Conservation (phyloP, 2,888 invertebrate species). For the Synanthedon vespiformis region DNA sequence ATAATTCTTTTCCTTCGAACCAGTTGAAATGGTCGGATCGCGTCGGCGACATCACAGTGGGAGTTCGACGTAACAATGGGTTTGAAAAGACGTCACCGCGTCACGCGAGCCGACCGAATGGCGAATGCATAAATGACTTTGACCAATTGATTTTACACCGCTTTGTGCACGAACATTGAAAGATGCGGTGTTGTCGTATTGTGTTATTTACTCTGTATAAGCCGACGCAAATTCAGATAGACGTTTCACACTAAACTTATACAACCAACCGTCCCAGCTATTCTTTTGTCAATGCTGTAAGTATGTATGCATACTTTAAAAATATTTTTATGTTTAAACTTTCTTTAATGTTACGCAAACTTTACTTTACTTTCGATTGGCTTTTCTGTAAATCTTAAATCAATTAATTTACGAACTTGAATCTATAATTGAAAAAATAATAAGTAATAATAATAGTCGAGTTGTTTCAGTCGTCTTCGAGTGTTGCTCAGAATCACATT, state of each 20-base stretch:
- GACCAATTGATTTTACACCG: slow-evolving; percentile 62
- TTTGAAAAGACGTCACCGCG: slow-evolving; percentile 40
- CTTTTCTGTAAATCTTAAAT: too few relatives aligned
- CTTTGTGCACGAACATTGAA: slow-evolving; percentile 30
- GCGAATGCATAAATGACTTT: slow-evolving; percentile 52
- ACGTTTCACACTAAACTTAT: neutral
- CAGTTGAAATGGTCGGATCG: slow-evolving; percentile 29
- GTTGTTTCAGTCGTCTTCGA: too few relatives aligned
- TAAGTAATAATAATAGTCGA: too few relatives aligned
- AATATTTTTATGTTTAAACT: neutral
- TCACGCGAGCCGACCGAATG: slow-evolving; percentile 17
- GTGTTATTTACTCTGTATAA: slow-evolving; percentile 16
- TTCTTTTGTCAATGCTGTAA: neutral
- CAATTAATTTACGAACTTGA: too few relatives aligned
- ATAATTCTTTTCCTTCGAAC: slow-evolving; percentile 25
- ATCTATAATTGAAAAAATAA: too few relatives aligned
- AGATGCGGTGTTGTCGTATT: slow-evolving; percentile 17
- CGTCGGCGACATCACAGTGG: slow-evolving; percentile 47
- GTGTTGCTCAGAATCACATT: too few relatives aligned
- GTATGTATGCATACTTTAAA: neutral
- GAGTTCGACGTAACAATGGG: slow-evolving; percentile 43
- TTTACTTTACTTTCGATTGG: too few relatives aligned
- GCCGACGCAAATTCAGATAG: slow-evolving; percentile 6
- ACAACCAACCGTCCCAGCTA: neutral
- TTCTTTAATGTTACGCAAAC: neutral